Evolutionary conservation across 2,888 invertebrate genomes (phyloP).

Genomic region (Habrosyne pyritoides): DNA sequence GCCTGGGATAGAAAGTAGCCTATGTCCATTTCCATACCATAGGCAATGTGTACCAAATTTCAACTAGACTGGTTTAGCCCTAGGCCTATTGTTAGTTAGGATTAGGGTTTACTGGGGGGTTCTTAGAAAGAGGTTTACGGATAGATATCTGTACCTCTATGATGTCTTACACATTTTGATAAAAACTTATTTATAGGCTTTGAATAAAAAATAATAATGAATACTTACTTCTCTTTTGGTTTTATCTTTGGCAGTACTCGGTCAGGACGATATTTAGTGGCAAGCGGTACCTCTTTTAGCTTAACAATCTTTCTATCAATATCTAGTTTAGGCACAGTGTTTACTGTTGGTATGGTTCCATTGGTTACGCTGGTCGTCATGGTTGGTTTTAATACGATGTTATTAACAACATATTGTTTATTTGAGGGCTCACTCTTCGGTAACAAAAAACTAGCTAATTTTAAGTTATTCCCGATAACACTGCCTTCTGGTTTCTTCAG

Average conservation of each 20-base stretch:
- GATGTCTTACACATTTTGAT: too few species aligned
- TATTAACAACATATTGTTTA: slow-evolving; percentile 53
- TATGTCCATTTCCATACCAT: too few species aligned
- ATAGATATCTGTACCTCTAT: too few species aligned
- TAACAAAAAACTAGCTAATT: slow-evolving; percentile 69
- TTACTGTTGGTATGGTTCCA: slow-evolving; percentile 32
- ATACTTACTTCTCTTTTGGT: slow-evolving; percentile 73
- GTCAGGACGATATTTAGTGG: slow-evolving; percentile 43
- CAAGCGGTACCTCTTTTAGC: slow-evolving; percentile 58
- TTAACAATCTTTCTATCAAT: slow-evolving; percentile 72
- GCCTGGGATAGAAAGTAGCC: too few species aligned
- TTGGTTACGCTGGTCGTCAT: slow-evolving; percentile 38
- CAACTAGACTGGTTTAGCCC: too few species aligned
- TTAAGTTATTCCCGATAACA: slow-evolving; percentile 67
- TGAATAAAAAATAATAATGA: not conserved
- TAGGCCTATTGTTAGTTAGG: too few species aligned
- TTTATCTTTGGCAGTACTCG: slow-evolving; percentile 71
- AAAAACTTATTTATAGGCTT: not conserved
- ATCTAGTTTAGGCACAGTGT: slow-evolving; percentile 60
- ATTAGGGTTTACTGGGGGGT: too few species aligned
- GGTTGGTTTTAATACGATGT: slow-evolving; percentile 57
- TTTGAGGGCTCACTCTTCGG: slow-evolving; percentile 60
- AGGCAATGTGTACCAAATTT: too few species aligned
- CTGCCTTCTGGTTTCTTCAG: slow-evolving; percentile 57
- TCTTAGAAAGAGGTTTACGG: too few species aligned